Base-by-base conservation (phyloP, 2,113 vertebrate species). In the Psammodynastes pulverulentus region DNA sequence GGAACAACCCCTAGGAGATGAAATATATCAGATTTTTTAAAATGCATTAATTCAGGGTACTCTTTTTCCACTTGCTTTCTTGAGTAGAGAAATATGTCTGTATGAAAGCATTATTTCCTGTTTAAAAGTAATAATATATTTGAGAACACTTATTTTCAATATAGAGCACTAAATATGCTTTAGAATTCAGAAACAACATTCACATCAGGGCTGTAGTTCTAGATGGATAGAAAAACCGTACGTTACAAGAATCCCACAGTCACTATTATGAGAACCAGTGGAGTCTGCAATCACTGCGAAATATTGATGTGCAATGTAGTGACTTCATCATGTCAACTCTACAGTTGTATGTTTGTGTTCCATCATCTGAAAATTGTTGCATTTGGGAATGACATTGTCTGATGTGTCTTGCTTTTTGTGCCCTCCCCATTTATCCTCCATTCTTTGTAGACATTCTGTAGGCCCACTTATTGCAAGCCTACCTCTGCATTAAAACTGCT, bases 1-100 rank as follows among this genome's bases (percentile, higher is more conserved):
- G 98, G 97, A n/a, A 99, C 97, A 90, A 99, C 96, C 0, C 98
- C 99, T 99, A 95, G 93, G 93, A 92, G 8, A 93, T 51, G 88
- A 89, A 92, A 62, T 21, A 90, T 46, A 94, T 46, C 67, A 1
- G 34, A 45, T 23, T 84, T 39, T 67, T 92, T 94, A 29, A 53
- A 53, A 91, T 54, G 96, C 54, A 97, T 34, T 88, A 93, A 93
- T 58, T 90, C 45, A 87, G 45, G 62, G 51, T 53, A 87, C 15
- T 93, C 92, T 93, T 93, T 84, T 92, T 90, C 87, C 4, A 23
- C 72, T 85, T 93, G 39, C 39, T 93, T 90, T 90, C 45, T 62
- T 51, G 3, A 34, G 19, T 84, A 43, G 3, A 92, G 84, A 95
- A 49, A 3, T 1, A 34, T 85, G 86, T 62, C 90, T n/a, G 5